Base-by-base conservation (phyloP, 2,888 invertebrate genomes). In the Leucania comma region DNA sequence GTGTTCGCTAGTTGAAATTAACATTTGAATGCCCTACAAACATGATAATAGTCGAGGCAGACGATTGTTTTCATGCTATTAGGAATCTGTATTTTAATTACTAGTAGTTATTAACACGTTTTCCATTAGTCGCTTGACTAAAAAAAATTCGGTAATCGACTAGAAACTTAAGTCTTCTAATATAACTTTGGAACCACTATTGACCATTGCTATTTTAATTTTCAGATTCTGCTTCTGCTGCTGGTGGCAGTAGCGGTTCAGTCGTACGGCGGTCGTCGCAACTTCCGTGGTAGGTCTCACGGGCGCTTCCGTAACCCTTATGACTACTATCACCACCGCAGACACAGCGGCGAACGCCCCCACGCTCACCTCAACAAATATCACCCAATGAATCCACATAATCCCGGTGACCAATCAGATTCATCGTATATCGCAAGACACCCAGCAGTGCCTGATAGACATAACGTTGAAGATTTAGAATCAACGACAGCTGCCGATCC, bases 221-320 rank as follows among this genome's bases (percentile, higher is more conserved):
- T 35, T 17, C 66, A 79, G 79, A 63, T 81, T 62, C 46, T 81
- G 72, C 29, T 79, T 14, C 53, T 79, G 57, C 57, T 79, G 54
- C 56, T 79, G 48, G 20, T 81, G 20, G 57, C 60, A 48, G 68
- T 35, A 26, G 72, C 72, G n/a, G 72, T 60, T 53, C 78, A 81
- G 78, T 81, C 81, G 32, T 38, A 66, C 17, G 65, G 53, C 9
- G 46, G 67, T 10, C 77, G 48, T 12, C 65, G 54, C 48, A 46
- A 24, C 53, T 58, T 42, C 9, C 65, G 53, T 10, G 78, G 78
- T 77, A 72, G 78, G 59, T 77, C 58, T 60, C 77, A 72, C 26
- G 65, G 61, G 1, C 70, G 32, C 10, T 46, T 26, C 14, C 81
- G 59, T 6, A 24, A 42, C 20, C 53, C 57, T 22, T 14, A 81